Evolutionary conservation across 2,888 invertebrate species (phyloP), one percentile per base, ranked within the genome.

Genomic region (Agriopis aurantiaria): DNA sequence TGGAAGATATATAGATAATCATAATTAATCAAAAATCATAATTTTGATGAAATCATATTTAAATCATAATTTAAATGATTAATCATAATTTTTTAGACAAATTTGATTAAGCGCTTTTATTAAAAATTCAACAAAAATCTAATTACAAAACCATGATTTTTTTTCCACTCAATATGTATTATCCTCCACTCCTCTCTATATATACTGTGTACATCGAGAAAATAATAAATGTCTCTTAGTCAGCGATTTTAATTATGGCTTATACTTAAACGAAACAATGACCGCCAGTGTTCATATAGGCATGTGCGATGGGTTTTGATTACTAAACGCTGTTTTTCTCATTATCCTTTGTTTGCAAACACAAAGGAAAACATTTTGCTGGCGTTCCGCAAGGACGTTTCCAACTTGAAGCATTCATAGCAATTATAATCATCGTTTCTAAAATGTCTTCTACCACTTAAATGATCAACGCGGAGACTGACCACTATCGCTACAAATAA

Each of bases 301-400:
- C 11, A 61, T 65, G n/a, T 51, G 57, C 57, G 65, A 68, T 71
- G 68, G 61, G 71, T 71, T 64, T 70, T 71, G 63, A 71, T 71
- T 67, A 57, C 65, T 58, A 71, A 68, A 61, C 56, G 23, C 49
- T 59, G 60, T 69, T 65, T 65, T 71, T 71, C 64, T 71, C 70
- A 71, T 66, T 64, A 69, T 71, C 71, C 71, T 71, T 71, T 71
- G 71, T 71, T 71, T 71, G 53, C 17, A 41, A 41, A 68, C 57
- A 71, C 67, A 71, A 71, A 68, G 62, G 68, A 65, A 71, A 58
- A 67, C 49, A 64, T 64, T 46, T 55, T 17, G 52, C 55, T 64
- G 59, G 56, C 53, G 58, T 56, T 55, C 45, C 41, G 17, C 70
- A 63, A 70, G 70, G 70, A 63, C 66, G n/a, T 60, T 49, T 41